Evolutionary conservation across 2,888 invertebrate species (phyloP).

Genomic region (Mechanitis mazaeus): DNA sequence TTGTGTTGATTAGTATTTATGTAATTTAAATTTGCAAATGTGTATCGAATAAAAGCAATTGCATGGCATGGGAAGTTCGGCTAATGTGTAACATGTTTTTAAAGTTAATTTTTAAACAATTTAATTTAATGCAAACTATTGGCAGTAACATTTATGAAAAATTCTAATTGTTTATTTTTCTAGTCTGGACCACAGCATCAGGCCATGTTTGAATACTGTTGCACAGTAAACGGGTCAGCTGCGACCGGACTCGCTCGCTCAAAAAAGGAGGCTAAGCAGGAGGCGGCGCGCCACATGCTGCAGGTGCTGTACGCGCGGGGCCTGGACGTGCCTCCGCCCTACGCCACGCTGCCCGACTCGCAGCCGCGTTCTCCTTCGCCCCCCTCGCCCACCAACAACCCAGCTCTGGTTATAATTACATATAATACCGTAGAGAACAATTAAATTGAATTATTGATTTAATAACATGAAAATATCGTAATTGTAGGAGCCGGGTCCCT

Average conservation of each 20-base stretch:
- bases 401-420: slow-evolving; percentile 22
- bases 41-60: too few relatives aligned
- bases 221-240: slow-evolving; percentile 49
- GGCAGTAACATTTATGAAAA: too few relatives aligned
- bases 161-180: slow-evolving; percentile 9
- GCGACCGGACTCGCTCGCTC: slow-evolving; percentile 68
- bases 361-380: slow-evolving; percentile 14
- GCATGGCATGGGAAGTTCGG: too few relatives aligned
- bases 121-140: too few relatives aligned
- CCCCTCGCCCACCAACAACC: slow-evolving; percentile 26
- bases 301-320: slow-evolving; percentile 51
- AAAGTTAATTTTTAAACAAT: too few relatives aligned
- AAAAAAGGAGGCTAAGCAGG: slow-evolving; percentile 78
- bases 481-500: slow-evolving; percentile 11
- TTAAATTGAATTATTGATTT: too few relatives aligned
- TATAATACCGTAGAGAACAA: too few relatives aligned
- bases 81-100: too few relatives aligned
- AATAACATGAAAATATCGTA: too few relatives aligned
- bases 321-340: slow-evolving; percentile 47
- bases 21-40: too few relatives aligned
- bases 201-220: slow-evolving; percentile 65
- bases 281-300: slow-evolving; percentile 72
- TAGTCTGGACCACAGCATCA: slow-evolving; percentile 60
- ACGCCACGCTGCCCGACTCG: slow-evolving; percentile 23
- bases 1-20: too few relatives aligned